A percentile compares a stretch with the other conserved stretches of the same genome.
phyloP scores from a whole-genome alignment of 2,113 vertebrate species.

The Suncus etruscus region DNA sequence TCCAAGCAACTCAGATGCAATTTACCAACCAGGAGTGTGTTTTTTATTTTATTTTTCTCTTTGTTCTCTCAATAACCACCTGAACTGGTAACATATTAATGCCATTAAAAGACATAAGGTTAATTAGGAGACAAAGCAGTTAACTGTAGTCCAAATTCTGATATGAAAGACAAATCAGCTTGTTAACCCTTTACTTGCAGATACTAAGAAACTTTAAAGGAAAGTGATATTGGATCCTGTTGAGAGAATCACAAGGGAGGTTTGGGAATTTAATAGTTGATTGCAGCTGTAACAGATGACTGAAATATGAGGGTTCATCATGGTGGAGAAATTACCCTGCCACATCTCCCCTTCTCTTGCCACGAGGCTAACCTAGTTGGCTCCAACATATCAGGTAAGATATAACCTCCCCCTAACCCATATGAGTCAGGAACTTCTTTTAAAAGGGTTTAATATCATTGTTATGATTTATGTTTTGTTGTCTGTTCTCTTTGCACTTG shows the following conservation, averaged over 20 bases:
- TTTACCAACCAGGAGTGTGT: background rate
- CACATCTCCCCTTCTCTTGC: background rate
- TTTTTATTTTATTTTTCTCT: background rate
- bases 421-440: too few species aligned
- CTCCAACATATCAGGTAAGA: too few species aligned
- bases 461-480: too few species aligned
- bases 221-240: background rate
- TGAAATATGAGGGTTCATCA: background rate
- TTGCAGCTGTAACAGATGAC: background rate
- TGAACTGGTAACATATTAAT: background rate
- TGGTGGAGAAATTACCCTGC: background rate
- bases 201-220: background rate
- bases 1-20: background rate
- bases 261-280: background rate
- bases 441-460: too few species aligned
- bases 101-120: background rate
- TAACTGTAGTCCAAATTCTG: background rate
- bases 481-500: too few species aligned
- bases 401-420: too few species aligned
- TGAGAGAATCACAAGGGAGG: background rate
- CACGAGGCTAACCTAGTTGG: too few species aligned
- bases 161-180: background rate
- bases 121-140: background rate
- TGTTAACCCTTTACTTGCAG: background rate
- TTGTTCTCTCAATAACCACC: background rate